phyloP scores from a whole-genome alignment of 92 coral and sea anemone genomes.

The Epizoanthus rinbou region DNA sequence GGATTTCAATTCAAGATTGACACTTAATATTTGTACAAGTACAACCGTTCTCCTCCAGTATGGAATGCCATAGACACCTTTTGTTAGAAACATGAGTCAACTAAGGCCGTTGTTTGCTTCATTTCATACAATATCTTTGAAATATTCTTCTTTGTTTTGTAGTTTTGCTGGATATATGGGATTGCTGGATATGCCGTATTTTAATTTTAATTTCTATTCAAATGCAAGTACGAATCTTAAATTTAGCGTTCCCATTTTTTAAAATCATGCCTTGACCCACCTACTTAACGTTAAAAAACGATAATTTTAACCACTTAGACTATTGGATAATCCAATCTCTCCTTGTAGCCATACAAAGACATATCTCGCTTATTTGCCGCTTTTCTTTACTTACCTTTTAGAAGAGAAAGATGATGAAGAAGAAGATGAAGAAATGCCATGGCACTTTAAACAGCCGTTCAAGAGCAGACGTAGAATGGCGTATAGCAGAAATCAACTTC shows the following conservation, averaged over 20 bases:
- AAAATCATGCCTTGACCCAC: background rate
- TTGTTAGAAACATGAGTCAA: background rate
- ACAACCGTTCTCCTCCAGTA: background rate
- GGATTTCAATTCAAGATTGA: background rate
- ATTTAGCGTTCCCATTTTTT: background rate
- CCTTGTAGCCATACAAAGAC: constrained; percentile 2
- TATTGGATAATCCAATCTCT: background rate
- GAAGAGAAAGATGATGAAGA: constrained; percentile 39
- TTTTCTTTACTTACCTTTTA: constrained; percentile 11
- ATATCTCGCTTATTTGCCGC: background rate
- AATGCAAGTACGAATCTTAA: background rate
- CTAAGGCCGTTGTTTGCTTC: background rate
- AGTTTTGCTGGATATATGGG: too few species aligned
- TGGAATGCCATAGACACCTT: constrained; percentile 1
- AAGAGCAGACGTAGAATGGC: constrained; percentile 95
- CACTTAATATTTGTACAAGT: background rate
- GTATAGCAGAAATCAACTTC: constrained; percentile 88
- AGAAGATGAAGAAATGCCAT: constrained; percentile 58
- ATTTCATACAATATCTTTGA: background rate
- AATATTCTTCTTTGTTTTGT: too few species aligned
- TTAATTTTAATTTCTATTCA: background rate
- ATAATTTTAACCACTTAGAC: constrained; percentile 3
- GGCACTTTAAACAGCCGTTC: constrained; percentile 98
- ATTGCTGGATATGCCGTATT: background rate
- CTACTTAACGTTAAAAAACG: background rate